These are phyloP conservation scores for Stegana nigrithorax DNA, from an alignment of 2,888 invertebrate species.

Conservation along the genomic window DNA sequence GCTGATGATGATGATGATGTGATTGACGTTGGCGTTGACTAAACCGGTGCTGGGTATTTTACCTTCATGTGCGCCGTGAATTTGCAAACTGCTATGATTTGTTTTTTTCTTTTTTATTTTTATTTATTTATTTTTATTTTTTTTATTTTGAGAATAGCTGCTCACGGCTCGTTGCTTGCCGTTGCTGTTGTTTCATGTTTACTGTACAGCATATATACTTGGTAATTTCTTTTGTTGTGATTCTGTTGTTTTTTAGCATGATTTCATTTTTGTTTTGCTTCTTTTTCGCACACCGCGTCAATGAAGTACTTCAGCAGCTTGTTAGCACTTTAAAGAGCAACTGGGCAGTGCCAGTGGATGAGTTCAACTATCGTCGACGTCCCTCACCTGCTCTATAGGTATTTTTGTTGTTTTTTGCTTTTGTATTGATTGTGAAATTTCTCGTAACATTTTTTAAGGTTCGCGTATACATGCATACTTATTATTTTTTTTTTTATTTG, in stretches of 20 bases:
- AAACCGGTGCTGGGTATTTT: too few relatives aligned
- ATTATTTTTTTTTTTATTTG: not conserved
- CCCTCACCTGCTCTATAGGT: conserved; percentile 19
- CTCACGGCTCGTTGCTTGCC: not conserved
- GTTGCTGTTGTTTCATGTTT: conserved; percentile 17
- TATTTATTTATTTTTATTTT: not conserved
- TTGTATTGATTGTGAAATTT: conserved; percentile 9
- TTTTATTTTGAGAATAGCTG: not conserved
- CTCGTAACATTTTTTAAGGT: too few relatives aligned
- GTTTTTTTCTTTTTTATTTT: not conserved
- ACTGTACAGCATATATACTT: too few relatives aligned
- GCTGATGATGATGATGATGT: too few relatives aligned
- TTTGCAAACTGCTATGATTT: conserved; percentile 35
- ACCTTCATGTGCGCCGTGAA: too few relatives aligned
- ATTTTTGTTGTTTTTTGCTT: not conserved
- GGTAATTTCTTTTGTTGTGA: conserved; percentile 17
- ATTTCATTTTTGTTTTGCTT: conserved; percentile 20
- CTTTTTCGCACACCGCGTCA: conserved; percentile 2
- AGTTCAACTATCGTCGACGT: not conserved
- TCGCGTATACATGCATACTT: too few relatives aligned
- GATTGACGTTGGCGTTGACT: too few relatives aligned
- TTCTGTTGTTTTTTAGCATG: conserved; percentile 5
- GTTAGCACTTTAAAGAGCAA: conserved; percentile 47
- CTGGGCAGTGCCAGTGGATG: conserved; percentile 23
- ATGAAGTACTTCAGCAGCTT: conserved; percentile 31